phyloP scores from a whole-genome alignment of 2,888 invertebrate species.

The Ametastegia equiseti region DNA sequence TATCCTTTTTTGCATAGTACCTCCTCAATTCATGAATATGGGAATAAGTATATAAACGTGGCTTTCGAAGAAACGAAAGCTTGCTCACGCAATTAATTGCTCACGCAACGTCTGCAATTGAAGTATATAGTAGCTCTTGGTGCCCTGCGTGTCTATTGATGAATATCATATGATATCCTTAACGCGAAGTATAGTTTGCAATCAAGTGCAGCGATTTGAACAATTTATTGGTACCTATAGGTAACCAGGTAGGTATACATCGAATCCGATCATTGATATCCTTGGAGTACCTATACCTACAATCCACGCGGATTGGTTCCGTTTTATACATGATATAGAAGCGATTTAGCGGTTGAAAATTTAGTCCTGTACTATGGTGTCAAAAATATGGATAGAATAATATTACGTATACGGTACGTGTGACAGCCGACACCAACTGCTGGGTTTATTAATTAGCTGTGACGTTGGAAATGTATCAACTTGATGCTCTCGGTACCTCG shows the following conservation, averaged over 20 bases:
- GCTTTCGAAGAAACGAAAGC: too few species aligned
- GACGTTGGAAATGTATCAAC: constrained; percentile 70
- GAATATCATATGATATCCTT: neutral
- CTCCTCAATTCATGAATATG: too few species aligned
- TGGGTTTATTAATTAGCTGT: constrained; percentile 72
- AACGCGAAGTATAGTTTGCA: neutral
- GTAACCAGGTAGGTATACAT: neutral
- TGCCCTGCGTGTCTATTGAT: neutral
- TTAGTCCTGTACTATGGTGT: constrained; percentile 35
- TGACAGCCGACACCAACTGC: constrained; percentile 62
- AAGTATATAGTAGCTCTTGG: too few species aligned
- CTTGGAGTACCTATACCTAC: too few species aligned
- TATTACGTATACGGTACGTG: constrained; percentile 18
- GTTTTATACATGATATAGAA: neutral
- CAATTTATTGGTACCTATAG: neutral
- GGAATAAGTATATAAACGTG: too few species aligned
- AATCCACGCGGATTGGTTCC: neutral
- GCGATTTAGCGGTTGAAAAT: constrained; percentile 16
- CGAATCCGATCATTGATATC: constrained; percentile 12
- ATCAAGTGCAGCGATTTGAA: neutral
- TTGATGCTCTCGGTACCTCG: constrained; percentile 63
- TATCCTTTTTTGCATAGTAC: too few species aligned
- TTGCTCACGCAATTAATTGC: too few species aligned
- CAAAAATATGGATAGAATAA: constrained; percentile 43
- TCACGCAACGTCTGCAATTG: too few species aligned